phyloP scores from a whole-genome alignment of 2,888 invertebrate species.

The Drosophila histrio region DNA sequence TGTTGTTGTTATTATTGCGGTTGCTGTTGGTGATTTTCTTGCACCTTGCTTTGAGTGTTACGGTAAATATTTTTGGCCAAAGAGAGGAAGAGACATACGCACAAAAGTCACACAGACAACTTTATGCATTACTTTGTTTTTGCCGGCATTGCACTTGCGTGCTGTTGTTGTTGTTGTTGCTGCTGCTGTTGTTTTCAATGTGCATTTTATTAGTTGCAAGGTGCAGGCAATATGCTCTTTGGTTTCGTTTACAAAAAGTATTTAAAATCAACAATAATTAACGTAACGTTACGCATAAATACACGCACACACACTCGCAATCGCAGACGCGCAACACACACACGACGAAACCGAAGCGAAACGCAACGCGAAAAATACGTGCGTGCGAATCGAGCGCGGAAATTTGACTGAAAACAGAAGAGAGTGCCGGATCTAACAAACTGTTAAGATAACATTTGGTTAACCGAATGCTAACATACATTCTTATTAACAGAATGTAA shows the following conservation, averaged over 20 bases:
- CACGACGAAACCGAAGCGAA: conserved; percentile 43
- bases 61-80: conserved; percentile 46
- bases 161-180: conserved; percentile 29
- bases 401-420: conserved; percentile 33
- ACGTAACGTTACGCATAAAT: conserved; percentile 35
- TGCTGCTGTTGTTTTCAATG: conserved; percentile 37
- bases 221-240: conserved; percentile 48
- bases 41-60: conserved; percentile 51
- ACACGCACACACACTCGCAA: conserved; percentile 18
- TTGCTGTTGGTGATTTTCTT: conserved; percentile 35
- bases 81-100: conserved; percentile 23
- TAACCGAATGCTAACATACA: conserved; percentile 13
- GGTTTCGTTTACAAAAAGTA: conserved; percentile 48
- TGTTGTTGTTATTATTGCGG: conserved; percentile 15
- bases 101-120: conserved; percentile 30
- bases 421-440: not conserved
- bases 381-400: conserved; percentile 43
- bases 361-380: conserved; percentile 30
- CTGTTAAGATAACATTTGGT: not conserved
- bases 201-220: conserved; percentile 53
- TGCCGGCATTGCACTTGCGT: conserved; percentile 60
- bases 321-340: conserved; percentile 41
- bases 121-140: conserved; percentile 55
- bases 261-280: conserved; percentile 53
- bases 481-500: not conserved